Conservation (phyloP, 1,140 invertebrate species). For the Goniozus legneri region DNA sequence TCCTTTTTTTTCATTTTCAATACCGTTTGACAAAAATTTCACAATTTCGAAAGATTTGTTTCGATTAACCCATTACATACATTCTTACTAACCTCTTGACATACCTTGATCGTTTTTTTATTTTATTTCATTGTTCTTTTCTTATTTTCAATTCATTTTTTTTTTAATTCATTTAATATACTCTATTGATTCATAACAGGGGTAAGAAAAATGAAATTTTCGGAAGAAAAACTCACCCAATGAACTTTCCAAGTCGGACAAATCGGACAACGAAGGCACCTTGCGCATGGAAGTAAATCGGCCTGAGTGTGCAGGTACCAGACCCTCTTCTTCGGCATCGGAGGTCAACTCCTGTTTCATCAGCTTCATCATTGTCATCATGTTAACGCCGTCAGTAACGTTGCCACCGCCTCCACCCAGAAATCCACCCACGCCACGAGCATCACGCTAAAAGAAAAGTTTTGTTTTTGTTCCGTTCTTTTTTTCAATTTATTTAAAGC, state of each 20-base stretch:
- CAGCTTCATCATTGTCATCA: constrained; percentile 52
- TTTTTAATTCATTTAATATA: not conserved
- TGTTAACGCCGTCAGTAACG: constrained; percentile 36
- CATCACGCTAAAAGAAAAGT: constrained; percentile 42
- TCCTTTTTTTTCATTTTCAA: no score
- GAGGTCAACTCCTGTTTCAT: constrained; percentile 53
- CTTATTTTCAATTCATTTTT: no score
- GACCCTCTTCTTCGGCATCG: constrained; percentile 50
- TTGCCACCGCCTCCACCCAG: constrained; percentile 36
- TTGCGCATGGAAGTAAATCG: constrained; percentile 68
- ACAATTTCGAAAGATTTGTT: no score
- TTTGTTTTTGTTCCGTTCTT: no score
- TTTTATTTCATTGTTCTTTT: no score
- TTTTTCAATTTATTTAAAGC: no score
- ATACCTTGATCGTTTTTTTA: no score
- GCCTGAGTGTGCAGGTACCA: constrained; percentile 42
- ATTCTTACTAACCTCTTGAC: no score
- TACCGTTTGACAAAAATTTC: no score
- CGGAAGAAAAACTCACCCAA: constrained; percentile 64
- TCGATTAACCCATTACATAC: no score
- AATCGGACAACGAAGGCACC: constrained; percentile 78
- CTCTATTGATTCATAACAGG: not conserved
- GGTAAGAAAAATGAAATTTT: not conserved
- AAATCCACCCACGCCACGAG: constrained; percentile 33
- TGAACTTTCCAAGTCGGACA: constrained; percentile 78